Percentiles rank a stretch among this genome's conserved stretches.
Conservation (phyloP, 1,140 invertebrate species). For the Listronotus oregonensis region DNA sequence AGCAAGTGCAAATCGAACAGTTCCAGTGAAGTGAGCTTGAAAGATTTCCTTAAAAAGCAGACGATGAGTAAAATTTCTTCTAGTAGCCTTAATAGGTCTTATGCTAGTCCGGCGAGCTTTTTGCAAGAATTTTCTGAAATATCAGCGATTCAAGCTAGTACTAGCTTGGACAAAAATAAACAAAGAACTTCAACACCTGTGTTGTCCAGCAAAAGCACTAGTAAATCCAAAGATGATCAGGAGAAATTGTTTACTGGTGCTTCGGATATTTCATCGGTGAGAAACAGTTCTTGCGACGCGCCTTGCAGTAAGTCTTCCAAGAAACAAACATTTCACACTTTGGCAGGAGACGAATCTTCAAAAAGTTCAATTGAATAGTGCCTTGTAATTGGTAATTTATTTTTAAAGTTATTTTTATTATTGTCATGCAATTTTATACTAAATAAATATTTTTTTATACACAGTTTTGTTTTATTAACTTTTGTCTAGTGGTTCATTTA, state of each 20-base stretch:
- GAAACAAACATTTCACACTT: slow-evolving; percentile 17
- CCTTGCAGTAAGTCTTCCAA: neutral
- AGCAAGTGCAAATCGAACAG: slow-evolving; percentile 13
- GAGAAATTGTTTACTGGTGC: slow-evolving; percentile 57
- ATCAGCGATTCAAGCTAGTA: slow-evolving; percentile 38
- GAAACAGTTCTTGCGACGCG: slow-evolving; percentile 24
- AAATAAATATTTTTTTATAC: too few relatives aligned
- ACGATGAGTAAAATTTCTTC: slow-evolving; percentile 43
- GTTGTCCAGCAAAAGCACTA: slow-evolving; percentile 43
- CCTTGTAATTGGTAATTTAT: neutral
- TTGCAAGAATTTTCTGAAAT: slow-evolving; percentile 42
- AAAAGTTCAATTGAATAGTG: slow-evolving; percentile 19
- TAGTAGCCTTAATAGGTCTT: slow-evolving; percentile 41
- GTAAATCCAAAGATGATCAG: slow-evolving; percentile 55
- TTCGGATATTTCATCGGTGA: slow-evolving; percentile 61
- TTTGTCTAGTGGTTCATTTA: too few relatives aligned
- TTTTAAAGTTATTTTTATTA: neutral
- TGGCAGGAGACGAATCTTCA: slow-evolving; percentile 13
- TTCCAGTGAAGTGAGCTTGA: slow-evolving; percentile 46
- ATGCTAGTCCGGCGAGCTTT: slow-evolving; percentile 38
- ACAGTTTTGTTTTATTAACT: too few relatives aligned
- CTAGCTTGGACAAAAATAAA: slow-evolving; percentile 48
- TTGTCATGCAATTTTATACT: neutral
- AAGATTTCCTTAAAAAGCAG: slow-evolving; percentile 44
- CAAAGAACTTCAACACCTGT: slow-evolving; percentile 60